phyloP scores from a whole-genome alignment of 2,113 vertebrate species.

The Loxodonta africana region DNA sequence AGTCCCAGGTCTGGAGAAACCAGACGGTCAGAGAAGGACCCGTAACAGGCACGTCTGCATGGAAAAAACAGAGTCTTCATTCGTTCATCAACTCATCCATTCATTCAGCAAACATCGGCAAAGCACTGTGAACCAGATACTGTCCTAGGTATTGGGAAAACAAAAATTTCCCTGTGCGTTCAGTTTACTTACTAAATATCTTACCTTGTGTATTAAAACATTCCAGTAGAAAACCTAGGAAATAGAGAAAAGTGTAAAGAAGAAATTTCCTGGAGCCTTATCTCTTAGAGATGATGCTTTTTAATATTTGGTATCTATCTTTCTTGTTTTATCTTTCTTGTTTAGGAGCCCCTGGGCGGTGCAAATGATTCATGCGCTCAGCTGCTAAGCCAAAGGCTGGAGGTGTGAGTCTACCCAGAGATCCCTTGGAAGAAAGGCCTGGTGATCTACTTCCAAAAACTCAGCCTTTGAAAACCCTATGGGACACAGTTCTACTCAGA shows the following conservation, averaged over 20 bases:
- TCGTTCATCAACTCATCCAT: neutral
- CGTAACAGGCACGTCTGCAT: neutral
- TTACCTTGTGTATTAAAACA: neutral
- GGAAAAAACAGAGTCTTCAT: neutral
- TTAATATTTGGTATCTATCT: neutral
- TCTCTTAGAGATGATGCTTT: neutral
- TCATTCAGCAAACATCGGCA: neutral
- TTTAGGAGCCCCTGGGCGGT: no score
- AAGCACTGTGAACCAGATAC: neutral
- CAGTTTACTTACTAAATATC: neutral
- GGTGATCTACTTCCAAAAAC: no score
- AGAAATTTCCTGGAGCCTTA: neutral
- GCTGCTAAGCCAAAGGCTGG: no score
- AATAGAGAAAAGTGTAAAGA: neutral
- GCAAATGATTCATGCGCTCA: no score
- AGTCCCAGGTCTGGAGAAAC: neutral
- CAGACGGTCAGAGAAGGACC: neutral
- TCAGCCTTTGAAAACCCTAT: no score
- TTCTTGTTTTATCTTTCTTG: neutral
- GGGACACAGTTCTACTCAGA: no score
- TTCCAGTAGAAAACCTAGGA: neutral
- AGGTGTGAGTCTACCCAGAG: no score
- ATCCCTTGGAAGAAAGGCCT: no score
- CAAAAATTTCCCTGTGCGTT: neutral
- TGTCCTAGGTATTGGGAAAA: neutral